phyloP scores from a whole-genome alignment of 2,797 vertebrate genomes.

The Sebastes hubbsi region DNA sequence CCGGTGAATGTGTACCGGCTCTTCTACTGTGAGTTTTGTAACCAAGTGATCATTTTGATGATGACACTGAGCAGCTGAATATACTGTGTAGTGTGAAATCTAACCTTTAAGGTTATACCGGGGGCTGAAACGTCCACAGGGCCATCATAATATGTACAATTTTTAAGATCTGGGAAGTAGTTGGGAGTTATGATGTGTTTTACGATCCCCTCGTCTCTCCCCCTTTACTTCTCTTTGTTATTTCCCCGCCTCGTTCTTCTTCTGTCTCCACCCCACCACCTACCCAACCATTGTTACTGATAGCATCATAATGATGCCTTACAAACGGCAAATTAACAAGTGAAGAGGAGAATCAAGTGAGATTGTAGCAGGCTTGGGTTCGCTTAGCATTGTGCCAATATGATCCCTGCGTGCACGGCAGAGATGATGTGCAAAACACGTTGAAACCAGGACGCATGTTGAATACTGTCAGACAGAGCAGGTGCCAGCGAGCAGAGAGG shows the following conservation, averaged over 20 bases:
- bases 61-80: slow-evolving; percentile 17
- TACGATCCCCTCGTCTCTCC: background rate
- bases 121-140: background rate
- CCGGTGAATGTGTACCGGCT: slow-evolving; percentile 16
- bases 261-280: background rate
- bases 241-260: background rate
- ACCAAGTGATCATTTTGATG: slow-evolving; percentile 26
- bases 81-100: background rate
- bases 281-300: background rate
- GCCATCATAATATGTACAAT: slow-evolving; percentile 5
- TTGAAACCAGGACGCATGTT: slow-evolving; percentile 10
- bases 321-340: background rate
- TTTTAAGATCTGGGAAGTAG: slow-evolving; percentile 16
- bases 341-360: background rate
- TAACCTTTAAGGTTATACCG: slow-evolving; percentile 7
- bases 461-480: slow-evolving; percentile 25
- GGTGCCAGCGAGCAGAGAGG: slow-evolving; percentile 21
- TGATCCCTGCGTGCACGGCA: slow-evolving; percentile 23
- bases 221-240: background rate
- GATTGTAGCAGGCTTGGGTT: background rate
- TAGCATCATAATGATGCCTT: slow-evolving; percentile 15
- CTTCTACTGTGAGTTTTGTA: slow-evolving; percentile 6
- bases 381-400: slow-evolving; percentile 1
- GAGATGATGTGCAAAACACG: slow-evolving; percentile 30
- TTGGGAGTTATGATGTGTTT: slow-evolving; percentile 9